A percentile compares a stretch with the other conserved stretches of the same genome.
Evolutionary conservation across 1,140 invertebrate species (phyloP).

Genomic region (Sarcophaga bullata): DNA sequence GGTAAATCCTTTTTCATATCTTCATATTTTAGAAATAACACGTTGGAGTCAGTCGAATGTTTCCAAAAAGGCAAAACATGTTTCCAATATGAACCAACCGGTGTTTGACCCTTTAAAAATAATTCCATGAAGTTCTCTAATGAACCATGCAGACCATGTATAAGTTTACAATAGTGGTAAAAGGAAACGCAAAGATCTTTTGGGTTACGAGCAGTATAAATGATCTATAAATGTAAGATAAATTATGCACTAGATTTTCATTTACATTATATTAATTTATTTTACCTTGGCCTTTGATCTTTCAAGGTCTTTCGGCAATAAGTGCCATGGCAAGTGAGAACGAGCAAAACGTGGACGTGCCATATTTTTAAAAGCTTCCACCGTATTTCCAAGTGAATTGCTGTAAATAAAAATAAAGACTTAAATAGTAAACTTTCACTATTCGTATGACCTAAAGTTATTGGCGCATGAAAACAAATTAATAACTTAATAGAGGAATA

Average conservation of each 20-base stretch:
- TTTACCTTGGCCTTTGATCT: slow-evolving; percentile 78
- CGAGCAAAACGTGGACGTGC: slow-evolving; percentile 80
- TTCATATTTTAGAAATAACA: slow-evolving; percentile 86
- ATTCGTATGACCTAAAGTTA: too few relatives aligned
- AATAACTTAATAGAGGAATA: background rate
- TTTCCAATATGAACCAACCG: slow-evolving; percentile 77
- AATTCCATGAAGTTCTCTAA: slow-evolving; percentile 86
- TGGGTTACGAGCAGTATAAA: slow-evolving; percentile 91
- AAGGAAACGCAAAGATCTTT: slow-evolving; percentile 94
- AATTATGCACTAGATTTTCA: background rate
- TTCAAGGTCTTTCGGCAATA: slow-evolving; percentile 76
- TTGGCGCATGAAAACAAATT: too few relatives aligned
- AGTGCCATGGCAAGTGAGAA: slow-evolving; percentile 80
- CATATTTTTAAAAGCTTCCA: slow-evolving; percentile 75
- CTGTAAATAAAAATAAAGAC: slow-evolving; percentile 5
- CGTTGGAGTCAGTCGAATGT: slow-evolving; percentile 76
- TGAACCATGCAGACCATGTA: slow-evolving; percentile 76
- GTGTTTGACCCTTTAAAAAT: slow-evolving; percentile 76
- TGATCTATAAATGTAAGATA: slow-evolving; percentile 70
- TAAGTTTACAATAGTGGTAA: slow-evolving; percentile 83
- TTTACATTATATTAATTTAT: background rate
- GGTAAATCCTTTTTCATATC: slow-evolving; percentile 82
- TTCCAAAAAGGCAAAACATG: slow-evolving; percentile 81
- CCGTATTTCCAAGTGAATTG: slow-evolving; percentile 70
- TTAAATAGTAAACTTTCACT: background rate